These are phyloP conservation scores for Chaunax sp. DNA, from an alignment of 2,797 vertebrate species.

Conservation along the genomic window DNA sequence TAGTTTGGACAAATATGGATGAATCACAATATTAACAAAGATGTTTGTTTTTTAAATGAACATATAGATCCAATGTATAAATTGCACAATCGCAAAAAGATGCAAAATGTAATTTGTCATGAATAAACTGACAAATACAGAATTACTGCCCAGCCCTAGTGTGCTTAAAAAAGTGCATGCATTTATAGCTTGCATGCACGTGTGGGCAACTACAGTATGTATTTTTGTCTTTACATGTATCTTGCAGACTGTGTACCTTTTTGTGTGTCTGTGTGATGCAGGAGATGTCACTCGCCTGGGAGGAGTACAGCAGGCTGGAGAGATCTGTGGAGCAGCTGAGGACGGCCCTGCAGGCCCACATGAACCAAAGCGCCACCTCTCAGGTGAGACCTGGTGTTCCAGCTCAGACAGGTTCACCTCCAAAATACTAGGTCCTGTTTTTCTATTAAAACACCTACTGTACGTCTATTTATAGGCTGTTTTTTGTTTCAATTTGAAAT, in stretches of 20 bases:
- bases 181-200: no score
- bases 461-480: not conserved
- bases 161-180: no score
- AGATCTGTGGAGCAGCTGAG: conserved; percentile 90
- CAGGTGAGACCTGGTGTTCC: conserved; percentile 82
- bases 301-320: conserved; percentile 91
- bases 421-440: not conserved
- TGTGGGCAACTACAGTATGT: no score
- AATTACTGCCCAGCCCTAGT: no score
- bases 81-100: no score
- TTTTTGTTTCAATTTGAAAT: no score
- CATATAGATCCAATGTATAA: no score
- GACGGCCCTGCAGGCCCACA: conserved; percentile 87
- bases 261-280: conserved; percentile 52
- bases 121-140: no score
- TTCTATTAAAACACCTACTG: not conserved
- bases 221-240: not conserved
- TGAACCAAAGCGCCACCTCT: conserved; percentile 84
- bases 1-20: not conserved
- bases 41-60: no score
- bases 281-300: conserved; percentile 95
- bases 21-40: no score
- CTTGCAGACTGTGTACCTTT: not conserved
- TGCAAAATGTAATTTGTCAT: no score
- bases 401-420: not conserved